Conservation (phyloP, 2,888 invertebrate species). For the Morpho deidamia region DNA sequence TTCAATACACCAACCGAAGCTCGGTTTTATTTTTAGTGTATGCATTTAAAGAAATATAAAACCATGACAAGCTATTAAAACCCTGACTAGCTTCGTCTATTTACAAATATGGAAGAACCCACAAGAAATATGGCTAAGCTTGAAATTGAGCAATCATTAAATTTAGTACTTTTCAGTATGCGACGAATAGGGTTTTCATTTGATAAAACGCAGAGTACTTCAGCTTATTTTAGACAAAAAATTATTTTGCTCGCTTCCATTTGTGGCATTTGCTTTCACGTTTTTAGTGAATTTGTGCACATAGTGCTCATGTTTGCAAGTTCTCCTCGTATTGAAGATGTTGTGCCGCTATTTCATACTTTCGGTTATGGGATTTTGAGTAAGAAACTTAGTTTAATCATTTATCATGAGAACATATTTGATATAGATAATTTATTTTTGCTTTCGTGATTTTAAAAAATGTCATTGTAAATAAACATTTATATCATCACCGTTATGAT, state of each 20-base stretch:
- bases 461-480: no score
- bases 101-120: conserved; percentile 38
- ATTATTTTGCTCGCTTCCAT: conserved; percentile 53
- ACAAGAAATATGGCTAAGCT: conserved; percentile 43
- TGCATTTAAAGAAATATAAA: not conserved
- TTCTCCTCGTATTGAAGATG: conserved; percentile 65
- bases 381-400: no score
- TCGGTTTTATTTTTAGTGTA: no score
- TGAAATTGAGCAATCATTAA: conserved; percentile 56
- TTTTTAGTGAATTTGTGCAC: conserved; percentile 60
- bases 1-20: not conserved
- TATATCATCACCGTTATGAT: no score
- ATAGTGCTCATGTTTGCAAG: conserved; percentile 58
- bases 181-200: conserved; percentile 56
- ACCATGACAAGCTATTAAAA: not conserved
- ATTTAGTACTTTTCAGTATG: conserved; percentile 54
- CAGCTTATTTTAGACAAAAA: conserved; percentile 43
- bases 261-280: conserved; percentile 57
- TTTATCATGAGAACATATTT: no score
- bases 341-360: conserved; percentile 67
- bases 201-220: conserved; percentile 35
- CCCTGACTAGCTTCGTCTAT: no score
- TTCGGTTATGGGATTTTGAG: conserved; percentile 67
- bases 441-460: not conserved
- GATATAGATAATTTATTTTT: conserved; percentile 2